Evolutionary conservation across 1,140 invertebrate species (phyloP), one percentile per base, ranked within the genome.

Genomic region (Drosophila arawakana): DNA sequence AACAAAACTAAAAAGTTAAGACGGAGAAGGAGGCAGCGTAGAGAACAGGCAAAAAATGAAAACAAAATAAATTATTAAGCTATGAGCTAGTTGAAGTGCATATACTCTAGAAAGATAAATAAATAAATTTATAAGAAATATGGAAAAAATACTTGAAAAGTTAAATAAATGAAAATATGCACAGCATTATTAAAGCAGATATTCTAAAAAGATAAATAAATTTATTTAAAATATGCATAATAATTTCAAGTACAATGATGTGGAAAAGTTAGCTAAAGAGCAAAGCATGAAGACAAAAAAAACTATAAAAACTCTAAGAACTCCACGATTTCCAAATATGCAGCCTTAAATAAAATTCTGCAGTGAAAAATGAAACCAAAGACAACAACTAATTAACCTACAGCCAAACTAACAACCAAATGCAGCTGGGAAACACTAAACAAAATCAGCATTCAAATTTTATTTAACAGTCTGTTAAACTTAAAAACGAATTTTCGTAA

Each of bases 21-120:
- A 41, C n/a, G 25, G 9, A 21, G 50, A 11, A 10, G 15, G 9
- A 47, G 43, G 13, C 18, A 25, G 35, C 5, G 18, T 21, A 76
- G 44, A 65, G 58, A 62, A 49, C 75, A 61, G 50, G 73, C 8
- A 67, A 75, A 71, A 75, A 76, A 78, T 44, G 44, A 82, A 66
- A 66, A 66, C 68, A 55, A 68, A 70, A 46, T 39, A 67, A 67
- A 55, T 25, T 49, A 58, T 57, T 7, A 39, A 21, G 39, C n/a
- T 15, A 15, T 15, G 37, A 9, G 18, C 37, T 52, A 25, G 55
- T 7, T 15, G 41, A 69, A 21, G 11, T 0, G 13, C 9, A 69
- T n/a, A 73, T 73, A 50, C 71, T 30, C 71, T 73, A 11, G n/a
- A 62, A 0, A 50, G 9, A 55, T 55, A 35, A 25, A 7, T 8